Percentiles rank a stretch among this genome's conserved stretches.
Evolutionary conservation across 2,797 vertebrate species (phyloP).

Genomic region (Sebastes trivittatus): DNA sequence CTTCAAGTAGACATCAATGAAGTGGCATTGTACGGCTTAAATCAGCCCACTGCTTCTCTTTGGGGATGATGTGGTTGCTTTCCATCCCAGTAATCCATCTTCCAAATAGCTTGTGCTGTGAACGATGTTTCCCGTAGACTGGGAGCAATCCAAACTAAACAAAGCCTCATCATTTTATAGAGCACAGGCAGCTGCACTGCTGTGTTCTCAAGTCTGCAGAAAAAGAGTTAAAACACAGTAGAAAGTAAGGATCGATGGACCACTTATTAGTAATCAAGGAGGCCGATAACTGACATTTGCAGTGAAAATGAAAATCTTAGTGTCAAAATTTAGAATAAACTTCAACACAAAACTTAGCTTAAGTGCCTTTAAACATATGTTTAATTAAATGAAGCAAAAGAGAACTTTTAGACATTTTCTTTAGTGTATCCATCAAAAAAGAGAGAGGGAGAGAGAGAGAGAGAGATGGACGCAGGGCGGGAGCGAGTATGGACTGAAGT

Average conservation of each 20-base stretch:
- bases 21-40: neutral
- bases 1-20: constrained; percentile 5
- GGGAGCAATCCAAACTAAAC: constrained; percentile 31
- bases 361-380: neutral
- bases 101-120: neutral
- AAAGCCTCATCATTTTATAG: neutral
- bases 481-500: too few relatives aligned
- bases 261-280: neutral
- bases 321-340: neutral
- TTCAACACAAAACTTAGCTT: neutral
- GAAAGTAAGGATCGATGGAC: neutral
- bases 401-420: neutral
- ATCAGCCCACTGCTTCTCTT: constrained; percentile 1
- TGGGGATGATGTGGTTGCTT: constrained; percentile 11
- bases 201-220: neutral
- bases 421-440: neutral
- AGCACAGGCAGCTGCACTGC: constrained; percentile 5
- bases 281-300: neutral
- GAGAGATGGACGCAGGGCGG: too few relatives aligned
- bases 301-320: neutral
- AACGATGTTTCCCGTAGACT: constrained; percentile 12
- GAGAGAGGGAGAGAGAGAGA: too few relatives aligned
- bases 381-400: neutral
- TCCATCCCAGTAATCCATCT: constrained; percentile 20
- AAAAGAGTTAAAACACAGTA: constrained; percentile 1